Evolutionary conservation across 2,888 invertebrate species (phyloP), one percentile per base, ranked within the genome.

Genomic region (Chloroclysta siterata): DNA sequence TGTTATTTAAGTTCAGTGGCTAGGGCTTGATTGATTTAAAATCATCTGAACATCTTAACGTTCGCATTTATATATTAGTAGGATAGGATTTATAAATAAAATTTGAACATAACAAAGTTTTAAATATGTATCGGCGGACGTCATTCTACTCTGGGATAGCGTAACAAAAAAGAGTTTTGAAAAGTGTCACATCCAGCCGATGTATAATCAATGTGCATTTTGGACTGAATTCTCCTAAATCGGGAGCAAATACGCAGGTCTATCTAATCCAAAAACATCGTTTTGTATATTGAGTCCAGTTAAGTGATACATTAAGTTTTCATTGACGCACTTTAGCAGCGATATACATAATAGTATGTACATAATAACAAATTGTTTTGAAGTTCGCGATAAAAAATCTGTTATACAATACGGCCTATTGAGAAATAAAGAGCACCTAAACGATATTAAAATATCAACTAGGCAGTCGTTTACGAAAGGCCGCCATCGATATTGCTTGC

Each of bases 371-470:
- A 77, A 77, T 78, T 78, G 77, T 79, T 74, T 78, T 77, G 75
- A 68, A 78, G 72, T 79, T 87, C 87, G 88, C 88, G 87, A 89
- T 84, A 84, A 84, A 50, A 39, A 81, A 81, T 75, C 72, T 80
- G 83, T 88, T 87, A 88, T 79, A 82, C 82, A 81, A 81, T 80
- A 74, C 77, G 77, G 73, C 77, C 82, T 88, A 90, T 89, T 89
- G 85, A 88, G 82, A 83, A 87, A 82, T 87, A 87, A 84, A 83
- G 79, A 79, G 80, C 79, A 47, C 8, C n/a, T n/a, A 80, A 79
- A 87, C 88, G 84, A 78, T 77, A 84, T 83, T 83, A 82, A 89
- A 90, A 90, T 90, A 83, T 80, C 81, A 22, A 22, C 22, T 22
- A 22, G 22, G 22, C 22, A 22, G 22, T 3, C 1, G 22, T 22